Evolutionary conservation across 2,888 invertebrate genomes (phyloP), one percentile per base, ranked within the genome.

Genomic region (Aethes cnicana): DNA sequence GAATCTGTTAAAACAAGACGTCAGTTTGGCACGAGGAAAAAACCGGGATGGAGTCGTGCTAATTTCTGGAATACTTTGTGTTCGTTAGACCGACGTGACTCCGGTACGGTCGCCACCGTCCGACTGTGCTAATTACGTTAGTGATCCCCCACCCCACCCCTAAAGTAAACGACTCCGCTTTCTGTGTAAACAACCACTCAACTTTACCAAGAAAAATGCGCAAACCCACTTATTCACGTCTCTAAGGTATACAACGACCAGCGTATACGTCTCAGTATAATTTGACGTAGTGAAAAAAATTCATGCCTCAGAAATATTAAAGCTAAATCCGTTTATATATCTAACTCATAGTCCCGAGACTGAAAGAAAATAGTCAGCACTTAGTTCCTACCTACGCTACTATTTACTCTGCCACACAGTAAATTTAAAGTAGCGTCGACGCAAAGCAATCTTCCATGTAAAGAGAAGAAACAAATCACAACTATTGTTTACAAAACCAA

Each of bases 141-240:
- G 81, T 75, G 77, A 77, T 75, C 72, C 74, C 67, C 68, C 64
- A 59, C 44, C 49, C 64, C 58, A 65, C 69, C 66, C 72, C 74
- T 66, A 74, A 82, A 84, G 81, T 77, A 84, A 85, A 87, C 87
- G 80, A 81, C 80, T 82, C 81, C 73, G 76, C 80, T 86, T 84
- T 79, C 84, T 76, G 68, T 77, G 81, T 81, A 87, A 86, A 87
- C 85, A 88, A 81, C 69, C 74, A 76, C 77, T 82, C 79, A 77
- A 86, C 77, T 83, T 82, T 77, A 79, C 75, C 70, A 72, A 80
- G 80, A 84, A 87, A 86, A 84, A 85, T 78, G 83, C 81, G 73
- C 80, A 79, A 85, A 82, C 75, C 79, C 77, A 83, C 81, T 84
- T 83, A 85, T 81, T 81, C 77, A 78, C 64, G 80, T 82, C 79